phyloP scores from a whole-genome alignment of 2,888 invertebrate species.

The Euzophera pinguis region DNA sequence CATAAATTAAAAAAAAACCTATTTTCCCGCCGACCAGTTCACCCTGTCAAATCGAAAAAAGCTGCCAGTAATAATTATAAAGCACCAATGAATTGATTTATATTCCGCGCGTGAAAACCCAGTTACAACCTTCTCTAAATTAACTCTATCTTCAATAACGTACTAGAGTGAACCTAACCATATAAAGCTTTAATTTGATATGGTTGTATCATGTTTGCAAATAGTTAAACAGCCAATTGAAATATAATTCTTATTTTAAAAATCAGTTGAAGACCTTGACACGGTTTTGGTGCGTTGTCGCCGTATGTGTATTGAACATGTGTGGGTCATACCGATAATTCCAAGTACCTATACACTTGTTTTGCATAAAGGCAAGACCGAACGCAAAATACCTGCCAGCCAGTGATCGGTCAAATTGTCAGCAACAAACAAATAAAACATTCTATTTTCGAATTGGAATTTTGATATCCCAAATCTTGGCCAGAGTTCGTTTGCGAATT shows the following conservation, averaged over 20 bases:
- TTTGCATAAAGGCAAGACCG: conserved; percentile 6
- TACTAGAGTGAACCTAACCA: background rate
- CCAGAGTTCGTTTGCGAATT: too few species aligned
- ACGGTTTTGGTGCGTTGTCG: conserved; percentile 57
- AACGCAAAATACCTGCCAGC: conserved; percentile 14
- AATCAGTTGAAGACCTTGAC: conserved; percentile 70
- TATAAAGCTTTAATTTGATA: conserved; percentile 22
- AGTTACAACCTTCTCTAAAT: conserved; percentile 14
- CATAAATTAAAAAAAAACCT: conserved; percentile 24
- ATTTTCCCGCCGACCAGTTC: conserved; percentile 30
- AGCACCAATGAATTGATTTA: conserved; percentile 28
- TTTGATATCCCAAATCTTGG: too few species aligned
- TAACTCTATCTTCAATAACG: background rate
- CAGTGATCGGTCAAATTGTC: background rate
- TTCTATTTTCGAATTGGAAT: background rate
- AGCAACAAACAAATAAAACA: background rate
- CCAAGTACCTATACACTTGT: conserved; percentile 3
- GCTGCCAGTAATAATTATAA: conserved; percentile 28
- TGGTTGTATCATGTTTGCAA: conserved; percentile 22
- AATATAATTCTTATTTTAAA: conserved; percentile 51
- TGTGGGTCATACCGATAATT: conserved; percentile 22
- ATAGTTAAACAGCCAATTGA: conserved; percentile 27
- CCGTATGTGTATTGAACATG: conserved; percentile 27
- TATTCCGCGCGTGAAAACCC: conserved; percentile 20
- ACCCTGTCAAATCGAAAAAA: conserved; percentile 31